Percentiles rank a stretch among this genome's conserved stretches.
Evolutionary conservation across 2,888 invertebrate genomes (phyloP).

Genomic region (Orthonevra nobilis): DNA sequence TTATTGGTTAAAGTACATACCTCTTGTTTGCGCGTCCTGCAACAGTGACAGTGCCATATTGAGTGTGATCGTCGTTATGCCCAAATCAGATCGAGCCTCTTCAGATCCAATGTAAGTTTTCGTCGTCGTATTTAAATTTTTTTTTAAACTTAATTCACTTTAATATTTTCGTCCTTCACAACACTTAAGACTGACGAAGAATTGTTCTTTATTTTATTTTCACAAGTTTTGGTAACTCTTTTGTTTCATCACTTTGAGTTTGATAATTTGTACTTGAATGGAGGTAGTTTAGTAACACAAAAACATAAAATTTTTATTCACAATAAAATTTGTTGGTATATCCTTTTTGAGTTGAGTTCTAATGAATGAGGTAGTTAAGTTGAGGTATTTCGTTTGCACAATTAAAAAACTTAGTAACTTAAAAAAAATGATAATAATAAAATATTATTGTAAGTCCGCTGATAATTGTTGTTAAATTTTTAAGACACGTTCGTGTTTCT

Average conservation of each 20-base stretch:
- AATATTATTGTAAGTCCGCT: constrained; percentile 11
- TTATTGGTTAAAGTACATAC: constrained; percentile 73
- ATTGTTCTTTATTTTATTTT: not conserved
- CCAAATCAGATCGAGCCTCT: too few relatives aligned
- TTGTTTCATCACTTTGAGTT: constrained; percentile 22
- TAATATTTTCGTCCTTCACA: constrained; percentile 24
- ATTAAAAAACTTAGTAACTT: too few relatives aligned
- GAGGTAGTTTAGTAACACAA: constrained; percentile 48
- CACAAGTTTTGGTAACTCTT: constrained; percentile 18
- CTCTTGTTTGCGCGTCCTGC: constrained; percentile 80
- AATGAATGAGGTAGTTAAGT: constrained; percentile 53
- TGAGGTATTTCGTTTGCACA: constrained; percentile 66
- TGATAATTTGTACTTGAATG: constrained; percentile 46
- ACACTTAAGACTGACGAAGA: constrained; percentile 23
- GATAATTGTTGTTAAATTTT: constrained; percentile 18
- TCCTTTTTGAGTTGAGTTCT: constrained; percentile 11
- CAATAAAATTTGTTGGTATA: constrained; percentile 17
- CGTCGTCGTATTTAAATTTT: too few relatives aligned
- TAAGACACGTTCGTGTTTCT: constrained; percentile 69
- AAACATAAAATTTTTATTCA: not conserved
- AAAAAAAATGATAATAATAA: constrained; percentile 8
- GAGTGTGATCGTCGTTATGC: constrained; percentile 3
- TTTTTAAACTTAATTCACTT: not conserved
- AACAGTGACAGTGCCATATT: constrained; percentile 79
- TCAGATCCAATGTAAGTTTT: too few relatives aligned